Evolutionary conservation across 2,888 invertebrate genomes (phyloP).

Genomic region (Smittia sp.): DNA sequence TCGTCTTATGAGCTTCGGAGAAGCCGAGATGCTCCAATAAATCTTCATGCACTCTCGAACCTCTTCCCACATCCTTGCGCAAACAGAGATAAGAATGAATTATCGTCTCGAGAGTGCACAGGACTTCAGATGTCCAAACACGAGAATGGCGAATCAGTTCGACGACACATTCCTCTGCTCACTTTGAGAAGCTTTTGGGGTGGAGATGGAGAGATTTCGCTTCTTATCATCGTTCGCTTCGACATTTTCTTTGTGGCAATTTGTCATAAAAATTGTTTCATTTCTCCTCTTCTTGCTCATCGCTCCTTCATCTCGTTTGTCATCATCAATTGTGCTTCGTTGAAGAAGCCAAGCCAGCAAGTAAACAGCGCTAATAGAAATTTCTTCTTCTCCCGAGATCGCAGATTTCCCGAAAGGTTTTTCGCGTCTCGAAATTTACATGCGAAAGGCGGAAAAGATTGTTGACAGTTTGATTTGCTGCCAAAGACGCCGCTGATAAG

Average conservation of each 20-base stretch:
- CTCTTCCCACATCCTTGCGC: background rate
- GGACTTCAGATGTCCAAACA: background rate
- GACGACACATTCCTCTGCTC: background rate
- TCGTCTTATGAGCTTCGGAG: too few species aligned
- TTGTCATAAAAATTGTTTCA: slow-evolving; percentile 32
- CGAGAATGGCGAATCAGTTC: background rate
- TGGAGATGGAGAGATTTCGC: background rate
- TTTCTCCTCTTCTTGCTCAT: background rate
- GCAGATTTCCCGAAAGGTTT: too few species aligned
- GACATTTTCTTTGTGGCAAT: background rate
- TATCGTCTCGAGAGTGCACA: slow-evolving; percentile 19
- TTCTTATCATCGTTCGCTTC: background rate
- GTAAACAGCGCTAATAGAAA: background rate
- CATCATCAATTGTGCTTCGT: slow-evolving; percentile 28
- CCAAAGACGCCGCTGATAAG: slow-evolving; percentile 9
- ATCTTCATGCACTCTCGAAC: too few species aligned
- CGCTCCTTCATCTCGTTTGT: slow-evolving; percentile 18
- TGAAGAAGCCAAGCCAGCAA: background rate
- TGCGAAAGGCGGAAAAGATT: background rate
- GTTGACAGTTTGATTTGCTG: slow-evolving; percentile 25
- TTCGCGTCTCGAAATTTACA: background rate
- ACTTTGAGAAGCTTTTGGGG: background rate
- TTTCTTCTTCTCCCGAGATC: background rate
- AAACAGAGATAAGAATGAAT: slow-evolving; percentile 15
- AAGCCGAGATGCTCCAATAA: too few species aligned